Evolutionary conservation across 2,888 invertebrate genomes (phyloP), one percentile per base, ranked within the genome.

Genomic region (Orthosia incerta): DNA sequence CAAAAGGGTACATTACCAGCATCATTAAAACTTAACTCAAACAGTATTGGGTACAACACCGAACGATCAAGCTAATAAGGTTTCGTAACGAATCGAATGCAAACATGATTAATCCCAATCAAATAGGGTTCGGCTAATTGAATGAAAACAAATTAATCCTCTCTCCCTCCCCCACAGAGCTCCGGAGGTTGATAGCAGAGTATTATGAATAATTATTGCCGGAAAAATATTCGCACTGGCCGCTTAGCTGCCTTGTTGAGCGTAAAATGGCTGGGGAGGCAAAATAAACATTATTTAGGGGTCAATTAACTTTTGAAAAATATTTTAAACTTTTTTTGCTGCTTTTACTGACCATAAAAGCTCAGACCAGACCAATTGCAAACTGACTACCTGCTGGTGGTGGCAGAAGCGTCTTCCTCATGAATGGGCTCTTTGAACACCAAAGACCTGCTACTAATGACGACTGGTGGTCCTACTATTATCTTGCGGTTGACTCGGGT

Each of bases 101-200:
- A 78, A 85, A 86, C 84, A 76, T 85, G 78, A 85, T 87, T 82
- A 79, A 82, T 83, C 82, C 84, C 85, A 88, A 87, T 86, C 86
- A 88, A 86, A 85, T 80, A 80, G 80, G 76, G 76, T 71, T 68
- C n/a, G 70, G 74, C 75, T 86, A 87, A 88, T 88, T 88, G 74
- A 86, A 89, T 87, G 86, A 88, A 82, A 86, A 88, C 87, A 86
- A 87, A 87, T 88, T 80, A 82, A 85, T 68, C n/a, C 67, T 63
- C 67, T 20, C 76, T 50, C 62, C 16, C 23, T 23, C 16, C 57
- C 20, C 18, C 51, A 18, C 53, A 46, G 0, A 45, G 56, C 56
- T 57, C 68, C 15, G 15, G 61, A 65, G 61, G 70, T 64, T 79
- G 67, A 74, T 71, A 67, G 60, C 68, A 23, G 51, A 71, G 67